phyloP scores from a whole-genome alignment of 64 coral and sea anemone species.

The Actinia equina region DNA sequence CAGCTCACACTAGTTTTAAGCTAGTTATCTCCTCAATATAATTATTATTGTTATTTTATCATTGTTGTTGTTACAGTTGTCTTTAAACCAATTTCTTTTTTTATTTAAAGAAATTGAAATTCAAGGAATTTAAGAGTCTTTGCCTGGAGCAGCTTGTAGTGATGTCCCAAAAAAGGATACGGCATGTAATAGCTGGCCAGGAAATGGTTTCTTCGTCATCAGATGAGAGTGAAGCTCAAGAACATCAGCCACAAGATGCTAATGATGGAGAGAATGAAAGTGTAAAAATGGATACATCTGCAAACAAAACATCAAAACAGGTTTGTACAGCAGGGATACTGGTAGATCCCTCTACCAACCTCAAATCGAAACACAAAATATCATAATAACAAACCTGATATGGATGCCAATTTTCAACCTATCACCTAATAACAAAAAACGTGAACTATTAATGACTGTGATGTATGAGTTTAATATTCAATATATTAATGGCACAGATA shows the following conservation, averaged over 20 bases:
- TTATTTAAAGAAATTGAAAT: constrained; percentile 40
- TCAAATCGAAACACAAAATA: too few species aligned
- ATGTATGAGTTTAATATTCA: too few species aligned
- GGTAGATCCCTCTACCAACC: too few species aligned
- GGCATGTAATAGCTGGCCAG: constrained; percentile 67
- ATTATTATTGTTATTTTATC: too few species aligned
- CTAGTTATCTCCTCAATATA: too few species aligned
- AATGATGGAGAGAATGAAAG: not conserved
- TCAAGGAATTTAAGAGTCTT: constrained; percentile 70
- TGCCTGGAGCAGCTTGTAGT: constrained; percentile 81
- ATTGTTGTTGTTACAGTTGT: too few species aligned
- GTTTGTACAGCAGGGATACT: not conserved
- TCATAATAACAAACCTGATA: too few species aligned
- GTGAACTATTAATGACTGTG: too few species aligned
- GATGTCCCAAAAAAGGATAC: constrained; percentile 54
- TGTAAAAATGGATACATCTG: not conserved
- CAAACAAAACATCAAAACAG: not conserved
- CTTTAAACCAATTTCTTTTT: not conserved
- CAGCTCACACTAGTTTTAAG: too few species aligned
- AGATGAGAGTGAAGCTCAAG: constrained; percentile 38
- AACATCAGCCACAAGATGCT: not conserved
- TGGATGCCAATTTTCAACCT: too few species aligned
- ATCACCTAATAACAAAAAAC: too few species aligned
- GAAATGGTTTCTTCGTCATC: constrained; percentile 65
- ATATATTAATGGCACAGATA: too few species aligned